Conservation (phyloP, 2,797 vertebrate species). For the Dendrocincla tyrannina region DNA sequence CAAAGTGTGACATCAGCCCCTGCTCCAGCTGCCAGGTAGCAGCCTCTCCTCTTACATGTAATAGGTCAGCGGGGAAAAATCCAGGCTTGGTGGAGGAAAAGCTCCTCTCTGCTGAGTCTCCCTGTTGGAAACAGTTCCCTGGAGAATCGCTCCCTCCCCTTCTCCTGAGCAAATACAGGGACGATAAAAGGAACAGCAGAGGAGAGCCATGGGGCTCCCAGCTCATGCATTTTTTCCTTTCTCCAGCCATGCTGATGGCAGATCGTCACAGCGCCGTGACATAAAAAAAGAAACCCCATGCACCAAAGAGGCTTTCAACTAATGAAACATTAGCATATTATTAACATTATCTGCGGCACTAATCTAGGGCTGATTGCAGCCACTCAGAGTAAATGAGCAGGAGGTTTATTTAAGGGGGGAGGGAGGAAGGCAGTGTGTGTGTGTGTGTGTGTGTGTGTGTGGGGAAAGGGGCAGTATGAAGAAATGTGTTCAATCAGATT, state of each 20-base stretch:
- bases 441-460: not conserved
- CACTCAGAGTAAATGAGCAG: slow-evolving; percentile 80
- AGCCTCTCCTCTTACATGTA: not conserved
- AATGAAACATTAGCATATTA: slow-evolving; percentile 91
- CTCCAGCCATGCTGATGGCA: slow-evolving; percentile 51
- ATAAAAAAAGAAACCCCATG: slow-evolving; percentile 69
- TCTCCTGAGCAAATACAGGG: slow-evolving; percentile 26
- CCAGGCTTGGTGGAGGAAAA: not conserved
- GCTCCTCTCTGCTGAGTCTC: not conserved
- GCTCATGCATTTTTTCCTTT: slow-evolving; percentile 42
- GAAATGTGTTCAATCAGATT: slow-evolving; percentile 69
- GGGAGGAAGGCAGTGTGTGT: not conserved
- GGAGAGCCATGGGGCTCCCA: slow-evolving; percentile 56
- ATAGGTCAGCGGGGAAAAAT: not conserved
- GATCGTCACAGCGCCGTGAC: not conserved
- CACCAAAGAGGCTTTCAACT: slow-evolving; percentile 79
- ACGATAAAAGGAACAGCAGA: slow-evolving; percentile 22
- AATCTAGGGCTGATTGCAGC: slow-evolving; percentile 81
- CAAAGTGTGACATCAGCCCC: not conserved
- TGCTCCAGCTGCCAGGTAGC: not conserved
- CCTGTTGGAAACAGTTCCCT: not conserved
- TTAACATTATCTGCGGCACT: slow-evolving; percentile 85
- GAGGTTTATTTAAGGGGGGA: slow-evolving; percentile 77
- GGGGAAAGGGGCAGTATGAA: slow-evolving; percentile 22
- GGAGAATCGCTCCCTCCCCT: not conserved